phyloP scores from a whole-genome alignment of 2,797 vertebrate species.

The Enteromius fasciolatus region DNA sequence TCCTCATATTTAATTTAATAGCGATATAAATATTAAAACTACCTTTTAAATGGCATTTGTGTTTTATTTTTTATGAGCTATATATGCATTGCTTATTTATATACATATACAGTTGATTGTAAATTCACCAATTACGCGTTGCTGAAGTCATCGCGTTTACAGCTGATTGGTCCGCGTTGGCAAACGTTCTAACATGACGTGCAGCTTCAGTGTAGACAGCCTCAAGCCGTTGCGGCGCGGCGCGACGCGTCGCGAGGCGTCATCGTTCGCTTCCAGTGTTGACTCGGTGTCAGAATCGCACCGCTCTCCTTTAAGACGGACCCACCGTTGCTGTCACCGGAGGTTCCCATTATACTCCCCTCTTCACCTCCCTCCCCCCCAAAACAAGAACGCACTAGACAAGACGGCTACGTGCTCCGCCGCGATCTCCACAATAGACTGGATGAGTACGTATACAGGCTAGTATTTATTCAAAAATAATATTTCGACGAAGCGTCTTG shows the following conservation, averaged over 20 bases:
- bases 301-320: constrained; percentile 23
- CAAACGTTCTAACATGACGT: constrained; percentile 11
- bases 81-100: background rate
- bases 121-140: background rate
- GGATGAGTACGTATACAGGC: background rate
- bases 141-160: background rate
- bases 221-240: constrained; percentile 16
- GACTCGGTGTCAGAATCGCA: constrained; percentile 10
- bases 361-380: background rate
- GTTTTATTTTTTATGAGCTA: background rate
- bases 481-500: background rate
- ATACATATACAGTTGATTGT: background rate
- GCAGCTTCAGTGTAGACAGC: background rate
- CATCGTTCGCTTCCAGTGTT: constrained; percentile 1
- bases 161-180: constrained; percentile 15
- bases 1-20: background rate
- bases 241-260: constrained; percentile 12
- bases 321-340: constrained; percentile 14
- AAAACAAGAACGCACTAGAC: constrained; percentile 34
- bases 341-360: constrained; percentile 26
- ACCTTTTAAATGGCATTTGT: background rate
- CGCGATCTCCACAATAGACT: constrained; percentile 1
- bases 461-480: background rate
- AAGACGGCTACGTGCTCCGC: constrained; percentile 22
- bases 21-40: background rate